Conservation (phyloP, 2,797 vertebrate species). For the Carduelis carduelis region DNA sequence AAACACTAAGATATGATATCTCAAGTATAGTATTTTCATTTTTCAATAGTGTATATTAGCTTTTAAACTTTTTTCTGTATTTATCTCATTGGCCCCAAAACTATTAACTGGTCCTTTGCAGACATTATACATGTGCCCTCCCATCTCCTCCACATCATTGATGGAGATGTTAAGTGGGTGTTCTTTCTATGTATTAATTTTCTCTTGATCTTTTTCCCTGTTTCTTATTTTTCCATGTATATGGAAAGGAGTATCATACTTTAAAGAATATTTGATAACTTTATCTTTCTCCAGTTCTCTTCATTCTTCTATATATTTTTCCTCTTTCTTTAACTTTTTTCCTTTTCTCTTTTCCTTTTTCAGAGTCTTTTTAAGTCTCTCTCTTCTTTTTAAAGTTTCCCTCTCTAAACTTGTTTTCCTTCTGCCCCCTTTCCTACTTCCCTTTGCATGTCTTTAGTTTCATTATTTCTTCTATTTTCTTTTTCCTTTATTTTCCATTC, state of each 20-base stretch:
- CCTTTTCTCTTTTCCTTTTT: not conserved
- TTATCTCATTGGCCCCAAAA: not conserved
- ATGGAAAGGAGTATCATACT: not conserved
- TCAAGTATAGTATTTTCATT: not conserved
- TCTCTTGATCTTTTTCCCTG: not conserved
- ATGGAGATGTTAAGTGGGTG: not conserved
- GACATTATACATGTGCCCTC: not conserved
- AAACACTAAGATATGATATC: not conserved
- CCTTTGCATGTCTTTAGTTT: fast-evolving
- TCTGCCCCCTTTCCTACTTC: not conserved
- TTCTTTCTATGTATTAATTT: not conserved
- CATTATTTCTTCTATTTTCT: not conserved
- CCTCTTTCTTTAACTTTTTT: not conserved
- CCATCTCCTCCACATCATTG: not conserved
- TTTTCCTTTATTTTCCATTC: not conserved
- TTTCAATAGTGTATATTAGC: not conserved
- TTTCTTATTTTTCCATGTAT: not conserved
- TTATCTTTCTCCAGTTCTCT: not conserved
- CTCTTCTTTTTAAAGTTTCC: not conserved
- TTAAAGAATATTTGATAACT: not conserved
- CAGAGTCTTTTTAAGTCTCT: not conserved
- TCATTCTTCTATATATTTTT: not conserved
- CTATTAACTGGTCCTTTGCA: not conserved
- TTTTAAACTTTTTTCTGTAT: not conserved
- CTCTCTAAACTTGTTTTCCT: not conserved